Base-by-base conservation (phyloP, 2,113 vertebrate species). In the Furnarius figulus region DNA sequence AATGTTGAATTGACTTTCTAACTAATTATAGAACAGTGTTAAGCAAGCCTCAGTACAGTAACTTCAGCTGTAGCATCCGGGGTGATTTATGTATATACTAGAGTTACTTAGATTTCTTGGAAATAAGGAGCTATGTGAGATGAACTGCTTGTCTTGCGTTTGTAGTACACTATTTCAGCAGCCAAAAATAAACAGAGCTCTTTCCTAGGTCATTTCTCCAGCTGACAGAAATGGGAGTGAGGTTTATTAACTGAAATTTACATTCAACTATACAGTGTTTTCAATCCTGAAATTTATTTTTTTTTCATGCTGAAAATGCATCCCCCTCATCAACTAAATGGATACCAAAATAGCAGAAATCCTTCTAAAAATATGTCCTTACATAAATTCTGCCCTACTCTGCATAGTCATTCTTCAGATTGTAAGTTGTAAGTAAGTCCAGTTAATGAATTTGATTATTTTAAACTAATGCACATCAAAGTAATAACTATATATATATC, bases 71-170 rank as follows among this genome's bases (percentile, higher is more conserved):
- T 23, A 59, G 35, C 58, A 37, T 82, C 35, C 66, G 53, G 20
- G 17, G 30, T 90, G 75, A 82, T 56, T 77, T 80, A 37, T 9
- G 11, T 63, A 93, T 63, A 82, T 21, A 85, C 35, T 40, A 87
- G 28, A 79, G 20, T n/a, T 44, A 30, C 30, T 89, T 90, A 67
- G 33, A 92, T 94, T 96, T 94, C 87, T 90, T 93, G 81, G 86
- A 94, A 93, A 82, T 52, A 76, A 77, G 42, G 56, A 90, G 8
- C 33, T 75, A 46, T 5, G 1, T 31, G 67, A 87, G 50, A 49
- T 14, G 17, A 88, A 27, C 23, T 62, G 58, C 39, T 83, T 4
- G 5, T 82, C 23, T 40, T 65, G 4, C 70, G 63, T 83, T 92
- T 87, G 47, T 66, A 47, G 10, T 21, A 55, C 19, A 49, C 33